These are phyloP conservation scores for Sternotherus odoratus DNA, from an alignment of 2,797 vertebrate genomes.

Conservation along the genomic window DNA sequence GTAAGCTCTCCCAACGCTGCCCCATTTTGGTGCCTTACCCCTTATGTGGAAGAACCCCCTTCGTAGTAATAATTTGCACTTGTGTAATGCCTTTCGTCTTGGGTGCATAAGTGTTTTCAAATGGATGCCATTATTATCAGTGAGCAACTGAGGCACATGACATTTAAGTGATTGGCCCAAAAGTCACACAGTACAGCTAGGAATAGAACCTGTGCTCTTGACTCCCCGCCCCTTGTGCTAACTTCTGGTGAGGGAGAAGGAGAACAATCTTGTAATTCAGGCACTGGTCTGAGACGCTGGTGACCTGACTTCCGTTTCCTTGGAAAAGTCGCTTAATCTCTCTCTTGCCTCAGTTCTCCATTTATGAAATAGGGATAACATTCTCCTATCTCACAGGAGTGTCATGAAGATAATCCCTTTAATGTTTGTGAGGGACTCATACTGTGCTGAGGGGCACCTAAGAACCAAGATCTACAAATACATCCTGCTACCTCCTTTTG, in stretches of 20 bases:
- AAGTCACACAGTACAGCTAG: neutral
- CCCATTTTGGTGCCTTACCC: neutral
- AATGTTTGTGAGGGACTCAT: neutral
- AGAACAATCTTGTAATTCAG: neutral
- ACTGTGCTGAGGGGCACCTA: neutral
- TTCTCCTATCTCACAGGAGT: neutral
- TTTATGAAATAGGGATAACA: neutral
- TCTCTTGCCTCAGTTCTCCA: neutral
- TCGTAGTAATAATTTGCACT: neutral
- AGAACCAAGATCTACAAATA: neutral
- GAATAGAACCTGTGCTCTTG: neutral
- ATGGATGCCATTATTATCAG: rapidly evolving
- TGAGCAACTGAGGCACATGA: neutral
- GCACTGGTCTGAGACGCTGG: neutral
- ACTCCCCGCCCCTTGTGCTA: rapidly evolving
- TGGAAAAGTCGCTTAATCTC: neutral
- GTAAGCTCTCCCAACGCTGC: neutral
- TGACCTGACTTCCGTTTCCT: neutral
- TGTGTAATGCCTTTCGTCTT: neutral
- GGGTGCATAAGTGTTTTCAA: neutral
- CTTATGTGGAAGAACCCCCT: neutral
- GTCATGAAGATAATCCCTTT: neutral
- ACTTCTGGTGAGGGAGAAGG: neutral
- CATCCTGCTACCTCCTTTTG: neutral
- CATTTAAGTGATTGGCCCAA: neutral